Conservation (phyloP, 2,113 vertebrate genomes). For the Trogon melanurus region DNA sequence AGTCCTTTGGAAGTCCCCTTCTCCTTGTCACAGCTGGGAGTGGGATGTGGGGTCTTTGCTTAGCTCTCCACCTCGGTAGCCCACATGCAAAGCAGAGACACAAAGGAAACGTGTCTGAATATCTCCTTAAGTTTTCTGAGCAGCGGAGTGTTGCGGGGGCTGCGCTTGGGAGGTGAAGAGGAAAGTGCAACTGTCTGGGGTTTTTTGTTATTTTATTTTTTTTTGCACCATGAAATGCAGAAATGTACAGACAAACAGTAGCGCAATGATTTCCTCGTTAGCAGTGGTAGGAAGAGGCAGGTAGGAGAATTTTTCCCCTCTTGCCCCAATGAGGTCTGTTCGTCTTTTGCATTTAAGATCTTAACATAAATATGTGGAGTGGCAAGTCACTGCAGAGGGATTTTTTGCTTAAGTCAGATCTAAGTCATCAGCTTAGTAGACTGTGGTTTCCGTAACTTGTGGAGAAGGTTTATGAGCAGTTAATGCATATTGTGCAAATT, state of each 20-base stretch:
- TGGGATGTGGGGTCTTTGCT: neutral
- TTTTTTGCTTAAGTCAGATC: conserved; percentile 26
- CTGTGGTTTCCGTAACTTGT: neutral
- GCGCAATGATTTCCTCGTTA: neutral
- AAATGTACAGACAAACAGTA: neutral
- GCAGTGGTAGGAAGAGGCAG: neutral
- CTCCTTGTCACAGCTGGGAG: neutral
- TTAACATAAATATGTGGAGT: neutral
- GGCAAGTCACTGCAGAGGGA: neutral
- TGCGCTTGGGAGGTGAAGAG: neutral
- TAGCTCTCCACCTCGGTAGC: neutral
- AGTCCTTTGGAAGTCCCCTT: neutral
- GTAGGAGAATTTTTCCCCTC: neutral
- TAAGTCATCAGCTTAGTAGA: conserved; percentile 9
- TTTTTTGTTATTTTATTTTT: too few relatives aligned
- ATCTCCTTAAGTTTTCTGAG: neutral
- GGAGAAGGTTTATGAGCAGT: neutral
- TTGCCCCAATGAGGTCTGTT: neutral
- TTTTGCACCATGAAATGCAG: neutral
- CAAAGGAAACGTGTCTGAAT: neutral
- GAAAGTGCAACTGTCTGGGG: neutral
- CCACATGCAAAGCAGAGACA: neutral
- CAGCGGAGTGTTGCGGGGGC: neutral
- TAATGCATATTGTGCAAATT: neutral
- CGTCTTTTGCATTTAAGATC: neutral